These are phyloP conservation scores for Torymus aiolomorphi DNA, from an alignment of 2,888 invertebrate genomes.

Conservation along the genomic window DNA sequence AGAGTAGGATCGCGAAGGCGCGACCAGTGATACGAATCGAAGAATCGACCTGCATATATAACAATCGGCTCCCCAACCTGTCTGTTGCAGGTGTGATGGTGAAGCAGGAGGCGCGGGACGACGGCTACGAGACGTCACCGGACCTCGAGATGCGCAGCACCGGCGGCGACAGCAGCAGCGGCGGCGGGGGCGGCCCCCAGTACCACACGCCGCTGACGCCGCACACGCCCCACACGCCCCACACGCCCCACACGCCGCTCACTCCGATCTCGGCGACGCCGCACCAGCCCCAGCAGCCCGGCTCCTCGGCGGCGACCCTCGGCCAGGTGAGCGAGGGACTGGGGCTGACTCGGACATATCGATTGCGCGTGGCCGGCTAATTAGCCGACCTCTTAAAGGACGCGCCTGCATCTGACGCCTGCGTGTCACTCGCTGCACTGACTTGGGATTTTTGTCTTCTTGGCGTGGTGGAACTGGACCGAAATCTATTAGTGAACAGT, in stretches of 20 bases:
- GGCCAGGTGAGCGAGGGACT: conserved; percentile 69
- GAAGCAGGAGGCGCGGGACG: conserved; percentile 87
- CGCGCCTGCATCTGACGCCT: too few species aligned
- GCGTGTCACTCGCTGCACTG: too few species aligned
- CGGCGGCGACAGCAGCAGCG: conserved; percentile 74
- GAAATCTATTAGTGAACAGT: too few species aligned
- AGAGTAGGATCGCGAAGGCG: too few species aligned
- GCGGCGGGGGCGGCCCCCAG: conserved; percentile 74
- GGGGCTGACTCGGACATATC: not conserved
- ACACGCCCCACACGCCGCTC: conserved; percentile 74
- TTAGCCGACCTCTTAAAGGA: too few species aligned
- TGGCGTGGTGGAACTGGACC: too few species aligned
- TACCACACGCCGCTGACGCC: conserved; percentile 75
- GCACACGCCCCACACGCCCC: conserved; percentile 74
- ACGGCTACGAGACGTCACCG: conserved; percentile 92
- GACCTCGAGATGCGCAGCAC: conserved; percentile 77
- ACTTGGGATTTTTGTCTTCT: too few species aligned
- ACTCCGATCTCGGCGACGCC: conserved; percentile 74
- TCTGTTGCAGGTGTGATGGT: conserved; percentile 70
- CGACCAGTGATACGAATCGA: too few species aligned
- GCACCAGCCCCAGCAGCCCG: conserved; percentile 74
- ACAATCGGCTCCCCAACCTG: too few species aligned
- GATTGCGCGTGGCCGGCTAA: too few species aligned
- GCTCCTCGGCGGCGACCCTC: conserved; percentile 71
- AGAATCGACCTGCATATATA: too few species aligned